Base-by-base conservation (phyloP, 2,797 vertebrate species). In the Leontopithecus rosalia region DNA sequence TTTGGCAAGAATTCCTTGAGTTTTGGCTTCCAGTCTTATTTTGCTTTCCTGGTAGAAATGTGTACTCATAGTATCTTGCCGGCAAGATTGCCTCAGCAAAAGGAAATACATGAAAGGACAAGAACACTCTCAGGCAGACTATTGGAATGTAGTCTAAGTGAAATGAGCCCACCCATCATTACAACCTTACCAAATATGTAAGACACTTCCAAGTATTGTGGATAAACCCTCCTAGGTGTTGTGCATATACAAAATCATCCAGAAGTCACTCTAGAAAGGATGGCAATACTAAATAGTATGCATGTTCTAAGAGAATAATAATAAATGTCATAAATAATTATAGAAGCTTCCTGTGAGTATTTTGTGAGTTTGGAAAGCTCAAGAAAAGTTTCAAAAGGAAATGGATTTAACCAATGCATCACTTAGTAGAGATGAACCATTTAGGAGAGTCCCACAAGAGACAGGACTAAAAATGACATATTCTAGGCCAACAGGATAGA, bases 1-100 rank as follows among this genome's bases (percentile, higher is more conserved):
- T 94, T 96, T 94, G 92, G 97, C 93, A 76, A 97, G 88, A 97
- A 96, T 93, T 96, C 91, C 84, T 91, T 97, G 58, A 90, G 48
- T 90, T 92, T 97, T 97, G 95, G 95, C 96, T 87, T 36, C 3
- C 52, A 87, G 46, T 95, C 36, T 94, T 97, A 80, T 84, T 97
- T 90, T 96, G 73, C 70, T 90, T 93, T 96, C 88, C 88, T 90
- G 41, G 24, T 95, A 81, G 75, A 95, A 96, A 89, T 1, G 9
- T 86, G 12, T 83, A 72, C 39, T 79, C 82, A 57, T 19, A 87
- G 70, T n/a, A 95, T 76, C 72, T 64, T 91, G 75, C 30, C 83
- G 80, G 6, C 36, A 81, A 94, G 67, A 33, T 79, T 83, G 50
- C 24, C 9, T 94, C 3, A 1, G 79, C 86, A 93, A 93, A 94